phyloP scores from a whole-genome alignment of 2,797 vertebrate genomes.

The Molossus molossus region DNA sequence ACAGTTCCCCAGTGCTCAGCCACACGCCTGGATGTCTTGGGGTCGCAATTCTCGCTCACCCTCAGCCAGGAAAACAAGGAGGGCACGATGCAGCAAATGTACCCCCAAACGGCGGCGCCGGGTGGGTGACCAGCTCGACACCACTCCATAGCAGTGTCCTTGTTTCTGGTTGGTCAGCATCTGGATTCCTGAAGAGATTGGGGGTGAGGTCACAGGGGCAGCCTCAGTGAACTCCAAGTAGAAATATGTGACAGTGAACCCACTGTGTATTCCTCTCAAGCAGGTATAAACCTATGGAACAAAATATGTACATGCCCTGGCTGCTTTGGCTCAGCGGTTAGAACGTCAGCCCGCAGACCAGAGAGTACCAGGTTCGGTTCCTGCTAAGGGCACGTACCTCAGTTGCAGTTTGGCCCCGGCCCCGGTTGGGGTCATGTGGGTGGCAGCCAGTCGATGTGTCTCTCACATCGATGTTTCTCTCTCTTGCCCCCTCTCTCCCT shows the following conservation, averaged over 20 bases:
- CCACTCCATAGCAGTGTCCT: slow-evolving; percentile 94
- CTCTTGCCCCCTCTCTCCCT: too few species aligned
- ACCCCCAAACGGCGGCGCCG: slow-evolving; percentile 92
- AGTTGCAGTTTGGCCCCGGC: too few species aligned
- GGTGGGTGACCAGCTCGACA: slow-evolving; percentile 90
- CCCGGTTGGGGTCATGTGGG: too few species aligned
- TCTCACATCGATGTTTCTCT: too few species aligned
- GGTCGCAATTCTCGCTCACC: slow-evolving; percentile 95
- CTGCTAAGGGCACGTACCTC: too few species aligned
- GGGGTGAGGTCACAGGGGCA: neutral
- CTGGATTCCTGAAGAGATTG: slow-evolving; percentile 91
- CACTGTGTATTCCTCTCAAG: neutral
- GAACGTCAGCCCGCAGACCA: too few species aligned
- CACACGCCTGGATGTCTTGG: slow-evolving; percentile 89
- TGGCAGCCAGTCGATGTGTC: too few species aligned
- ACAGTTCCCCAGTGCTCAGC: slow-evolving; percentile 55
- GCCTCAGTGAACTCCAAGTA: accelerated
- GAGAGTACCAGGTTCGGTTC: too few species aligned
- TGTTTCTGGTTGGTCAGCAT: slow-evolving; percentile 95
- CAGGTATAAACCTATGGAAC: neutral
- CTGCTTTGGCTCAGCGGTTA: too few species aligned
- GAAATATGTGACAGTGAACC: neutral
- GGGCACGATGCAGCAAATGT: slow-evolving; percentile 93
- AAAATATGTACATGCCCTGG: neutral
- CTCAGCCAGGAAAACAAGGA: slow-evolving; percentile 96